These are phyloP conservation scores for Dioctria rufipes DNA, from an alignment of 2,888 invertebrate species.

Conservation along the genomic window DNA sequence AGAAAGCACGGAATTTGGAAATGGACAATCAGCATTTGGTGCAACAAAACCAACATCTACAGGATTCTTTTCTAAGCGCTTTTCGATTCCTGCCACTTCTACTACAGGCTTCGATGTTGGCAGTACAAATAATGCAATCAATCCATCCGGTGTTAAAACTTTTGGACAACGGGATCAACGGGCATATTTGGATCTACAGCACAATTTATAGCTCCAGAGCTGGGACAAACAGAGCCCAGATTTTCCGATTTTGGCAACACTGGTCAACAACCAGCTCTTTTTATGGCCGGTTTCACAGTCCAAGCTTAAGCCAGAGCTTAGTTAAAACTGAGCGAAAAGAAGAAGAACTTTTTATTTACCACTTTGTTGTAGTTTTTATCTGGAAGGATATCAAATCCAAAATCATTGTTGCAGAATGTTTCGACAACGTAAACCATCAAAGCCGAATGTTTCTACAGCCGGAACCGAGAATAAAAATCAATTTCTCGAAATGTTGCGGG, in stretches of 20 bases:
- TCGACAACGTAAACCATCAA: too few relatives aligned
- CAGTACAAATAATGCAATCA: constrained; percentile 63
- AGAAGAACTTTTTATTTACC: too few relatives aligned
- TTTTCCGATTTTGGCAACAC: constrained; percentile 70
- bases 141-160: constrained; percentile 68
- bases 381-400: too few relatives aligned
- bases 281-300: too few relatives aligned
- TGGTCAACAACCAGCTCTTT: constrained; percentile 64
- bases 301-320: too few relatives aligned
- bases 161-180: constrained; percentile 72
- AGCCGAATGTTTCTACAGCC: too few relatives aligned
- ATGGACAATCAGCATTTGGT: constrained; percentile 71
- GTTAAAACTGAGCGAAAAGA: too few relatives aligned
- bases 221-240: constrained; percentile 68
- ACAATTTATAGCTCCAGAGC: constrained; percentile 74
- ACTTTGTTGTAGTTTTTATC: too few relatives aligned
- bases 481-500: too few relatives aligned
- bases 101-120: constrained; percentile 66
- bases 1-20: constrained; percentile 71
- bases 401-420: too few relatives aligned
- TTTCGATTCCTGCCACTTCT: constrained; percentile 72
- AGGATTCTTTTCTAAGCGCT: constrained; percentile 79
- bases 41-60: constrained; percentile 75
- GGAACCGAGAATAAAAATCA: too few relatives aligned
- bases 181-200: constrained; percentile 74